phyloP scores from a whole-genome alignment of 2,113 vertebrate genomes.

The Sinocyclocheilus anshuiensis region DNA sequence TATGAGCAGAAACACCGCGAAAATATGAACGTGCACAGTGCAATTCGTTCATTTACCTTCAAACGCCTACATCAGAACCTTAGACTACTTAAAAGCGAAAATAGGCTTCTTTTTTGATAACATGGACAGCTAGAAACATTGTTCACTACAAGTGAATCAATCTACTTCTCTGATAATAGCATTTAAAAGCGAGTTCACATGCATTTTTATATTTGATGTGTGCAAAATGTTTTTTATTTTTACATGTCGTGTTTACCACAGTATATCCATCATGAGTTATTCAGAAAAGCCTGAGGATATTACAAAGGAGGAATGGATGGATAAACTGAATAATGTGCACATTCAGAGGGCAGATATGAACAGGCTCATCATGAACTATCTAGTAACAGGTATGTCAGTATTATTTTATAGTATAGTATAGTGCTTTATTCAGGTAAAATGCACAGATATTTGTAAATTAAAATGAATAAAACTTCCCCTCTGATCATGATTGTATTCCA shows the following conservation, averaged over 20 bases:
- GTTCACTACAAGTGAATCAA: neutral
- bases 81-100: neutral
- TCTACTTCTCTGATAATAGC: neutral
- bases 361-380: slow-evolving; percentile 98
- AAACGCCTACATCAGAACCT: neutral
- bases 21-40: slow-evolving; percentile 44
- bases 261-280: slow-evolving; percentile 92
- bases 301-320: slow-evolving; percentile 99
- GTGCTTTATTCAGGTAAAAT: neutral
- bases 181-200: neutral
- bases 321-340: slow-evolving; percentile 95
- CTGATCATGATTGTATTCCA: slow-evolving; percentile 57
- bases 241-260: slow-evolving; percentile 53
- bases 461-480: neutral
- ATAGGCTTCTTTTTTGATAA: neutral
- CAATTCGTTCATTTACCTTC: slow-evolving; percentile 26
- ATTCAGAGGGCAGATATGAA: slow-evolving; percentile 99
- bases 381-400: slow-evolving; percentile 86
- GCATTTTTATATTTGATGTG: neutral
- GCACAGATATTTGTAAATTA: no score
- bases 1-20: slow-evolving; percentile 50
- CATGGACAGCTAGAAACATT: neutral
- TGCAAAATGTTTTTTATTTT: neutral
- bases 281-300: slow-evolving; percentile 97
- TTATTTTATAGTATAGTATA: neutral